Base-by-base conservation (phyloP, 2,888 invertebrate species). In the Ashinkailepas kermadecensis region DNA sequence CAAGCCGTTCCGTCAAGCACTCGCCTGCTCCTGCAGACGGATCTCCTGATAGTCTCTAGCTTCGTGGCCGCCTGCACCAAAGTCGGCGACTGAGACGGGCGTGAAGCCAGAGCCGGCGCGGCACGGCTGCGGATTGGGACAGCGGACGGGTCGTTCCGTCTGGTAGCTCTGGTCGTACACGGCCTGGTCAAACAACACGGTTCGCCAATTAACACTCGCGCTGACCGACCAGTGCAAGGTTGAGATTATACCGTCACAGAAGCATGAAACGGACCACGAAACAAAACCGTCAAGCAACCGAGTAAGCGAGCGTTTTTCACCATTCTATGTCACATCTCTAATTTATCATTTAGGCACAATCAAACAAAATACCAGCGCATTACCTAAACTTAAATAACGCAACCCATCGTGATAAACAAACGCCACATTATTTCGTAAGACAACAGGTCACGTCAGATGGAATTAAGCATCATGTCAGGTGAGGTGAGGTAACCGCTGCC, bases 11-110 rank as follows among this genome's bases (percentile, higher is more conserved):
- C 4, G 1, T 39, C 39, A 1, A 39, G 39, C 39, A 39, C 78
- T 25, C 67, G 70, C 79, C 83, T 57, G 81, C 80, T 83, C 93
- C 88, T 93, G 93, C 86, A 96, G 90, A 89, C 94, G 95, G 21
- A 95, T 91, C 89, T 95, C 94, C 87, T 95, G 95, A 88, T 93
- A 94, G 89, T 95, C 94, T 85, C 91, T 92, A 86, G 91, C 95
- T 86, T 92, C 90, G 83, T 91, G 89, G 83, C 91, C 89, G 80
- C 91, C 90, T 65, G 82, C 74, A 57, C 91, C 88, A 81, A 90
- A 87, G 83, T 89, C 90, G 25, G 54, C 15, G 1, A 56, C 54
- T 18, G 74, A 15, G 18, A 91, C 87, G 85, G 86, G 87, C 86
- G 85, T 84, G 83, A 92, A 90, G 85, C 89, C 91, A 67, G 89